These are phyloP conservation scores for Passer montanus DNA, from an alignment of 2,113 vertebrate genomes.

Conservation along the genomic window DNA sequence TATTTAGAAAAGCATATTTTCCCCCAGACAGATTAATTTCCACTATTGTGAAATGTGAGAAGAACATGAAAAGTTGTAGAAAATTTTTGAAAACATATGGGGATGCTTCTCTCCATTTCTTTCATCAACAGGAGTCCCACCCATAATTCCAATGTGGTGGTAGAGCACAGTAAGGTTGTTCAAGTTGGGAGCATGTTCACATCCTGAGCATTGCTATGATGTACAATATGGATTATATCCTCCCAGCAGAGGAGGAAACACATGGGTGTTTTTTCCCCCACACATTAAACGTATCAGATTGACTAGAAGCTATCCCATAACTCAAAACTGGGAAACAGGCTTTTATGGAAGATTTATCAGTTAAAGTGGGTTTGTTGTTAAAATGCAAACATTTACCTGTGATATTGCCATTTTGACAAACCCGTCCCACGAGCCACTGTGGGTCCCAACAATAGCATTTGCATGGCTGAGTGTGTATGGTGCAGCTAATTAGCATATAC, in stretches of 20 bases:
- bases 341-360: background rate
- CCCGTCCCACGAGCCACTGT: background rate
- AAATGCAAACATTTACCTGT: background rate
- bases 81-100: slow-evolving; percentile 42
- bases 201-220: background rate
- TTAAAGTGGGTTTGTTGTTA: background rate
- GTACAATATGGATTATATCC: background rate
- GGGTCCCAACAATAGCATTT: background rate
- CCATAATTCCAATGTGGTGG: slow-evolving; percentile 38
- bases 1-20: slow-evolving; percentile 67
- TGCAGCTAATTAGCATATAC: background rate
- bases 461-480: background rate
- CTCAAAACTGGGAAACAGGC: background rate
- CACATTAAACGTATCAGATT: background rate
- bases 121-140: background rate
- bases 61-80: slow-evolving; percentile 45
- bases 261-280: background rate
- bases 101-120: slow-evolving; percentile 29
- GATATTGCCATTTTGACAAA: background rate
- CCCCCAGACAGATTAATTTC: slow-evolving; percentile 64
- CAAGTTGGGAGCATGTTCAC: background rate
- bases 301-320: background rate
- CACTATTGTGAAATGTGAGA: slow-evolving; percentile 63
- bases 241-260: background rate
- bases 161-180: background rate